Base-by-base conservation (phyloP, 2,888 invertebrate species). In the Zygaena filipendulae region DNA sequence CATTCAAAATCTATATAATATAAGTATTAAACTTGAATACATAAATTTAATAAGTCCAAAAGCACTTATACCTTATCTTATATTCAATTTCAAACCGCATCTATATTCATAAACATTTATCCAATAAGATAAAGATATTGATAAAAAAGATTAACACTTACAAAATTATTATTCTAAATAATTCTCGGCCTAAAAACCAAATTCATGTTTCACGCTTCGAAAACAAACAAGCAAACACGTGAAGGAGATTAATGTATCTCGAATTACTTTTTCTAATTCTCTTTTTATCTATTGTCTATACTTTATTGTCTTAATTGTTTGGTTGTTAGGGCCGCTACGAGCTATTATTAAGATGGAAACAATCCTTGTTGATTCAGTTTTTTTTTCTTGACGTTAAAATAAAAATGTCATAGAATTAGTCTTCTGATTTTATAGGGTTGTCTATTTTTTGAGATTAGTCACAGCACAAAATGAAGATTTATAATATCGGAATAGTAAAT, bases 291-390 rank as follows among this genome's bases (percentile, higher is more conserved):
- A 47, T 52, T 52, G 52, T 55, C 41, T 30, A 37, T 43, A 40
- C 35, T 32, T 38, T 52, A 59, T 56, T 54, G 59, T 58, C 59
- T 62, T 72, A 70, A 72, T 72, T 67, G 59, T 68, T 67, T 67
- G 64, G 58, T 66, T 70, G 64, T 52, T 43, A 46, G 47, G 40
- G 41, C 33, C 45, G 44, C 38, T 48, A 52, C 49, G 39, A 46
- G 51, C 53, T 54, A 54, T 59, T 58, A 53, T 59, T 58, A 53
- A 57, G 66, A 63, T 69, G 62, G 53, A 43, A 42, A 37, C n/a
- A 39, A 16, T 16, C 35, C 46, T 47, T 52, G 56, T 52, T 48
- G 42, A 44, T 35, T 24, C 21, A 36, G 25, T 36, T 39, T 36
- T 36, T 36, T 35, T 42, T 39, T 36, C 46, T 51, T 40, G 32